These are phyloP conservation scores for Nibea coibor DNA, from an alignment of 2,113 vertebrate genomes.

Conservation along the genomic window DNA sequence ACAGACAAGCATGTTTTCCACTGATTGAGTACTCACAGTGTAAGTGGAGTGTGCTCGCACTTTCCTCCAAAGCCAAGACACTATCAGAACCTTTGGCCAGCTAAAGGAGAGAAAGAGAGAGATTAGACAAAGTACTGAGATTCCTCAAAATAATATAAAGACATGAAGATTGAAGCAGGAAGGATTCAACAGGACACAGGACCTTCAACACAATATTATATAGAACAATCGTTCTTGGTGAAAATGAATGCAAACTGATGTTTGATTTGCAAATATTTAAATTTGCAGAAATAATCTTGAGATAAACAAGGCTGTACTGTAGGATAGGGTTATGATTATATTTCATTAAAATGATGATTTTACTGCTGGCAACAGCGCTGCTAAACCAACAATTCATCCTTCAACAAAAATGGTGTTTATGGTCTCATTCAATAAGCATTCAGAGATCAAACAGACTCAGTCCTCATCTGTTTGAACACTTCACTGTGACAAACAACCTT, in stretches of 20 bases:
- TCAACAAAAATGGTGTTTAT: neutral
- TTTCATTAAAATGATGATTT: neutral
- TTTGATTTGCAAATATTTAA: constrained; percentile 9
- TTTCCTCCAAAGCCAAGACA: constrained; percentile 42
- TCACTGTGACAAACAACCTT: neutral
- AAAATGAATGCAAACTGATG: neutral
- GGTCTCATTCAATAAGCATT: constrained; percentile 17
- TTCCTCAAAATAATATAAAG: constrained; percentile 38
- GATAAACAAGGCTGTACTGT: neutral
- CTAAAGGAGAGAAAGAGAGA: constrained; percentile 9
- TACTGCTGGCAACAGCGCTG: neutral
- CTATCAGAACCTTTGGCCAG: constrained; percentile 52
- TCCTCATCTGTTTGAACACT: constrained; percentile 4
- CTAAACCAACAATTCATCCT: constrained; percentile 8
- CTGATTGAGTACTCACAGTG: constrained; percentile 73
- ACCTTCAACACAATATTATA: constrained; percentile 49
- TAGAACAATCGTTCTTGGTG: neutral
- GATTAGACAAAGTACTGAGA: neutral
- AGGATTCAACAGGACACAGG: constrained; percentile 28
- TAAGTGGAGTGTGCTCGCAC: constrained; percentile 53
- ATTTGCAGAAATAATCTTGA: constrained; percentile 3
- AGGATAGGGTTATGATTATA: neutral
- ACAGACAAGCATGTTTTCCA: constrained; percentile 64
- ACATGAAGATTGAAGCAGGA: constrained; percentile 79
- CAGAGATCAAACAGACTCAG: constrained; percentile 10